A percentile compares a stretch with the other conserved stretches of the same genome.
phyloP scores from a whole-genome alignment of 2,113 vertebrate genomes.

The Rutilus rutilus region DNA sequence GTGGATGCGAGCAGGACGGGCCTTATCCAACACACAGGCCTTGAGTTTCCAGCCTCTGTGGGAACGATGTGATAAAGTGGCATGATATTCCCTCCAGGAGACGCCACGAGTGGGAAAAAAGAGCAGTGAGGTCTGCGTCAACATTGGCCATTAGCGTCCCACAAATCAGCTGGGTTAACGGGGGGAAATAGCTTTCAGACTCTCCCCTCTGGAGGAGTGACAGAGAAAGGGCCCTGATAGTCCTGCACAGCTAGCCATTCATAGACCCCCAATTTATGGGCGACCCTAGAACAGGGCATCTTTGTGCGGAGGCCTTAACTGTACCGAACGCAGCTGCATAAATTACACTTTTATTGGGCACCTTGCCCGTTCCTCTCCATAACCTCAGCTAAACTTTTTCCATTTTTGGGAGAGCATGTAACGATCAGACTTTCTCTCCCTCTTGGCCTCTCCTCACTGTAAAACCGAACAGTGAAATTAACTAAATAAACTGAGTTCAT shows the following conservation, averaged over 20 bases:
- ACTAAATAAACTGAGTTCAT: background rate
- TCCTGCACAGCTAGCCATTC: conserved; percentile 57
- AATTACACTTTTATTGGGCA: conserved; percentile 57
- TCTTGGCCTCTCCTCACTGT: background rate
- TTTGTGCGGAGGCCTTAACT: conserved; percentile 56
- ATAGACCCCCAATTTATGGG: conserved; percentile 55
- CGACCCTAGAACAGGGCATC: conserved; percentile 57
- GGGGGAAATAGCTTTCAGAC: conserved; percentile 52
- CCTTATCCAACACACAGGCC: conserved; percentile 14
- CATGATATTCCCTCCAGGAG: conserved; percentile 45
- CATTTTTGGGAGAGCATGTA: conserved; percentile 8
- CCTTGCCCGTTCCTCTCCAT: conserved; percentile 42
- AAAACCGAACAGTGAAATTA: background rate
- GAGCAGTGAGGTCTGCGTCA: conserved; percentile 45
- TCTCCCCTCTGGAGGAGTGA: conserved; percentile 52
- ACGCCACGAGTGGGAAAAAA: conserved; percentile 14
- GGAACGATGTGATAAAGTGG: conserved; percentile 57
- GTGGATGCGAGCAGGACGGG: background rate
- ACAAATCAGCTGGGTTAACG: conserved; percentile 61
- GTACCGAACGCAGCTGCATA: conserved; percentile 51
- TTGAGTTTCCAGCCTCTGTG: conserved; percentile 41
- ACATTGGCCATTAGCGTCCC: conserved; percentile 48
- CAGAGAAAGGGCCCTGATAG: conserved; percentile 29
- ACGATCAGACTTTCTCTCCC: background rate
- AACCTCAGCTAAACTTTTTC: conserved; percentile 34